These are phyloP conservation scores for Bufotes viridis DNA, from an alignment of 2,797 vertebrate species.

Conservation along the genomic window DNA sequence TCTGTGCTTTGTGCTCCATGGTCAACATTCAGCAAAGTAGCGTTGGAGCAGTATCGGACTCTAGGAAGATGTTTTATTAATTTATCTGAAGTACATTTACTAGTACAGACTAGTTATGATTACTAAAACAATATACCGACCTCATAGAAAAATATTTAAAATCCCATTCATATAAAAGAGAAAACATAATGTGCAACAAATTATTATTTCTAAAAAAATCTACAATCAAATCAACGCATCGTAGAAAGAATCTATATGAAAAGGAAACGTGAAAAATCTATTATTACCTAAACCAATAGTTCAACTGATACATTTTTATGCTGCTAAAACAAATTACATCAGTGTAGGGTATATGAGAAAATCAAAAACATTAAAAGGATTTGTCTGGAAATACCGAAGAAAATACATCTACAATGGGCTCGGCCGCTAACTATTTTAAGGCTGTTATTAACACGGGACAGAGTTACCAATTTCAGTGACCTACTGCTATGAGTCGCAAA, in stretches of 20 bases:
- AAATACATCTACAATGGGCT: conserved; percentile 31
- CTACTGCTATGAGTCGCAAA: conserved; percentile 73
- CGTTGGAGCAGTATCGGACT: conserved; percentile 46
- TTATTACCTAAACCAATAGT: conserved; percentile 41
- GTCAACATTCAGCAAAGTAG: background rate
- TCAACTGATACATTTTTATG: conserved; percentile 57
- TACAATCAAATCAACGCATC: background rate
- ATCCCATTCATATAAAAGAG: background rate
- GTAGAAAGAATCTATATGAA: background rate
- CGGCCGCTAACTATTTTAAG: conserved; percentile 29
- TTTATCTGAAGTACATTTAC: background rate
- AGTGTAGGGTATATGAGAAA: conserved; percentile 48
- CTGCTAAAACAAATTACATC: conserved; percentile 41
- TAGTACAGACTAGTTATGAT: background rate
- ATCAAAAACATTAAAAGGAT: conserved; percentile 49
- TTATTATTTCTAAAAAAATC: background rate
- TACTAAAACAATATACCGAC: background rate
- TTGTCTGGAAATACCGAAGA: conserved; percentile 60
- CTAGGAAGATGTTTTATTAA: conserved; percentile 66
- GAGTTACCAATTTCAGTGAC: conserved; percentile 66
- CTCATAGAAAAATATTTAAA: background rate
- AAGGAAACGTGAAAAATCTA: conserved; percentile 18
- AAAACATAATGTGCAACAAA: conserved; percentile 35
- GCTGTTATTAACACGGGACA: conserved; percentile 50
- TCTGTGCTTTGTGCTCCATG: background rate